phyloP scores from a whole-genome alignment of 2,797 vertebrate species.

The Coregonus suidteri region DNA sequence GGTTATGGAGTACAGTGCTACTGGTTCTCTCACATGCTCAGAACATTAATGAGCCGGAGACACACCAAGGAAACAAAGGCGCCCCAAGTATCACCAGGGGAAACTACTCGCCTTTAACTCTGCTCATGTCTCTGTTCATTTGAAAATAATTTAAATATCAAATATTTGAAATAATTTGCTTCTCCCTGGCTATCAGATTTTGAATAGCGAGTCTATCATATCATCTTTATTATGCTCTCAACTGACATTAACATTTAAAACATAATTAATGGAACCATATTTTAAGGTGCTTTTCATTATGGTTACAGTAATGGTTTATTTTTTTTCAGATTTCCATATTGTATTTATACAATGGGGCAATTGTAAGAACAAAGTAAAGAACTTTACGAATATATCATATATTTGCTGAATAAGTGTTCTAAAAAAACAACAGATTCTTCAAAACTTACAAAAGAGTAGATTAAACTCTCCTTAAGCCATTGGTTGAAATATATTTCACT shows the following conservation, averaged over 20 bases:
- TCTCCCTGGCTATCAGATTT: slow-evolving; percentile 72
- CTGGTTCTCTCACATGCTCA: slow-evolving; percentile 70
- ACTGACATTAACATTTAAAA: slow-evolving; percentile 69
- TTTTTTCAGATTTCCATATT: slow-evolving; percentile 58
- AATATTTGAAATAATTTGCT: slow-evolving; percentile 78
- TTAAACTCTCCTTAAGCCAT: slow-evolving; percentile 27
- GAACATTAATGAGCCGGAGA: slow-evolving; percentile 78
- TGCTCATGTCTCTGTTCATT: slow-evolving; percentile 76
- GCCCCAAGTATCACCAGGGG: slow-evolving; percentile 74
- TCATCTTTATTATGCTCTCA: slow-evolving; percentile 66
- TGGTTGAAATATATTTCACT: slow-evolving; percentile 29
- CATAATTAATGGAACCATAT: slow-evolving; percentile 65
- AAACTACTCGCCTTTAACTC: slow-evolving; percentile 65
- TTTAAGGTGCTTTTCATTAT: slow-evolving; percentile 61
- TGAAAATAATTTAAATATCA: slow-evolving; percentile 82
- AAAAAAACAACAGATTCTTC: slow-evolving; percentile 50
- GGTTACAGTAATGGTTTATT: slow-evolving; percentile 58
- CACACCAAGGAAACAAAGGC: slow-evolving; percentile 74
- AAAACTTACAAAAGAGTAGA: slow-evolving; percentile 31
- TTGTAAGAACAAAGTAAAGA: slow-evolving; percentile 50
- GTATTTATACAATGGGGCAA: slow-evolving; percentile 54
- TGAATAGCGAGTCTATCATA: slow-evolving; percentile 71
- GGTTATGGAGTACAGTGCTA: slow-evolving; percentile 58
- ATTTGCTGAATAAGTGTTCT: slow-evolving; percentile 47
- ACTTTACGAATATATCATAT: slow-evolving; percentile 49